Base-by-base conservation (phyloP, 2,113 vertebrate species). In the Montifringilla adamsi region DNA sequence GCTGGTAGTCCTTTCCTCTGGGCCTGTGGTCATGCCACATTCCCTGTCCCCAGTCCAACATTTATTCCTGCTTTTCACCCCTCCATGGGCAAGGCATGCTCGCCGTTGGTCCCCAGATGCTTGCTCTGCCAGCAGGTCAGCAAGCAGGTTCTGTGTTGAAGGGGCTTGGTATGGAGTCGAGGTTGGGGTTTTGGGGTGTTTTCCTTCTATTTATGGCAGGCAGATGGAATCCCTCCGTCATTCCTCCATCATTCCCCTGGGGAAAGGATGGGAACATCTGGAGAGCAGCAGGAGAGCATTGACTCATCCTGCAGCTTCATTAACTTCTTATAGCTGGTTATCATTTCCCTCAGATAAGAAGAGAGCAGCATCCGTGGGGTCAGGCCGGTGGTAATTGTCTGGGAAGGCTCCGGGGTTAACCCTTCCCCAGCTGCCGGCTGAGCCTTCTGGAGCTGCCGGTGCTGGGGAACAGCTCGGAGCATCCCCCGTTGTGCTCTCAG, bases 301-400 rank as follows among this genome's bases (percentile, higher is more conserved):
- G 96, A 97, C 83, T 97, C 96, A 97, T 93, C 78, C 96, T 96
- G 94, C 95, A 97, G 96, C 96, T 95, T 97, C 96, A 95, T 97
- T 97, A 97, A 96, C 94, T 96, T 97, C 96, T 96, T 94, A 95
- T 90, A 91, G 95, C 94, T 95, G 95, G 95, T 94, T 97, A 92
- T 95, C 95, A 95, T 95, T 95, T 95, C 93, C 70, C 79, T 93
- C 90, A 84, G 96, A 95, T 91, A 95, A 88, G 74, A 73, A 77
- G 87, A 83, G 88, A 94, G 88, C 91, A 89, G 86, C 83, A 84
- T 90, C 87, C 35, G 1, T 80, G 68, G 84, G 95, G 94, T 96
- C 95, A 89, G 81, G 68, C 64, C 17, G 4, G 60, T 7, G 5
- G 79, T 95, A 95, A 96, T 90, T 95, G 93, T 60, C 58, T 87